Percentiles rank a stretch among this genome's conserved stretches.
phyloP scores from a whole-genome alignment of 2,888 invertebrate species.

The Napeogenes sylphis region DNA sequence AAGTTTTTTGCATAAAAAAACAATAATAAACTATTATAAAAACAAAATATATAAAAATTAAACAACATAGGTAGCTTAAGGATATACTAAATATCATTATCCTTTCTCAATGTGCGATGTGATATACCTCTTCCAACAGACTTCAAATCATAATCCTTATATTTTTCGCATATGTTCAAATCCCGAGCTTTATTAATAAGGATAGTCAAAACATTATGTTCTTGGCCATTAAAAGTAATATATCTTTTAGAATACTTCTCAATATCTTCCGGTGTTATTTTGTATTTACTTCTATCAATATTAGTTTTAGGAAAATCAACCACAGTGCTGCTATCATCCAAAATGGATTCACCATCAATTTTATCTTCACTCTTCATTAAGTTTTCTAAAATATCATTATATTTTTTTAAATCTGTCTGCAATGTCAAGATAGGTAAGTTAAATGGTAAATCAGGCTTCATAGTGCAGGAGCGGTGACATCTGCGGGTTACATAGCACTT shows the following conservation, averaged over 20 bases:
- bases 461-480: slow-evolving; percentile 43
- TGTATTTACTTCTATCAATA: slow-evolving; percentile 31
- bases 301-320: slow-evolving; percentile 26
- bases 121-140: slow-evolving; percentile 48
- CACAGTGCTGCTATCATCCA: slow-evolving; percentile 41
- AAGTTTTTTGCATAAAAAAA: too few relatives aligned
- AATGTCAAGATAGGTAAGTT: slow-evolving; percentile 37
- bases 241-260: slow-evolving; percentile 46
- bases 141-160: slow-evolving; percentile 45
- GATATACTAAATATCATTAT: not conserved
- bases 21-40: slow-evolving; percentile 6
- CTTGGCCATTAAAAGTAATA: slow-evolving; percentile 38
- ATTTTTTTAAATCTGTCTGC: slow-evolving; percentile 36
- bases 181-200: slow-evolving; percentile 50
- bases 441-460: slow-evolving; percentile 42
- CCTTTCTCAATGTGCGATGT: slow-evolving; percentile 9
- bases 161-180: slow-evolving; percentile 47
- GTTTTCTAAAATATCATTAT: slow-evolving; percentile 39
- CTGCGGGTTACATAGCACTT: slow-evolving; percentile 41
- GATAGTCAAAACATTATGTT: slow-evolving; percentile 47
- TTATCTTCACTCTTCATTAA: not conserved
- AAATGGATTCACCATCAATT: not conserved
- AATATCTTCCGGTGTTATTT: slow-evolving; percentile 44
- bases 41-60: slow-evolving; percentile 1
- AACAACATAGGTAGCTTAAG: not conserved